A percentile compares a stretch with the other conserved stretches of the same genome.
These are phyloP conservation scores for Cydia strobilella DNA, from an alignment of 1,140 invertebrate species.

Conservation along the genomic window DNA sequence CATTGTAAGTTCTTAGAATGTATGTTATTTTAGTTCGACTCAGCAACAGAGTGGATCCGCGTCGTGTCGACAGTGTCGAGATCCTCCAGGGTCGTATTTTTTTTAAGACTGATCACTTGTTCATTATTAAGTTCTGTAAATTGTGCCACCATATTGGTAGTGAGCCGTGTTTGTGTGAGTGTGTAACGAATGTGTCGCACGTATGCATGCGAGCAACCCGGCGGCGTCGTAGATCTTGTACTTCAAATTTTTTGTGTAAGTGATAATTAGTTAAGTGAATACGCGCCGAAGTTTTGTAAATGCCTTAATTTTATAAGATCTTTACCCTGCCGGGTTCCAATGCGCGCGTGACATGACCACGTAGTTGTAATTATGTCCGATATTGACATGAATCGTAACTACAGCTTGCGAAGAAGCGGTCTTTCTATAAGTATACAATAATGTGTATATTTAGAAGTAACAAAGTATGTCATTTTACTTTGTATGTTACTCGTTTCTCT, in stretches of 20 bases:
- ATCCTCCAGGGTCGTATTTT: slow-evolving; percentile 59
- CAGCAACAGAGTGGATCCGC: slow-evolving; percentile 68
- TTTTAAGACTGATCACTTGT: slow-evolving; percentile 79
- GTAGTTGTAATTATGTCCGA: slow-evolving; percentile 1
- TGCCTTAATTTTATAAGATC: neutral
- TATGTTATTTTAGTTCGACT: slow-evolving; percentile 68
- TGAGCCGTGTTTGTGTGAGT: slow-evolving; percentile 60
- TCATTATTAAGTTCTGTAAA: slow-evolving; percentile 77
- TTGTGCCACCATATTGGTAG: slow-evolving; percentile 68
- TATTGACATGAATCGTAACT: slow-evolving; percentile 24
- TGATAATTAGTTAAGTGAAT: slow-evolving; percentile 21
- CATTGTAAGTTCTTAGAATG: slow-evolving; percentile 55
- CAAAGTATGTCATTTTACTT: neutral
- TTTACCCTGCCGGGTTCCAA: neutral
- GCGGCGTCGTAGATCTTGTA: slow-evolving; percentile 13
- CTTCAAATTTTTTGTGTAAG: slow-evolving; percentile 15
- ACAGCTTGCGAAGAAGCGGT: neutral
- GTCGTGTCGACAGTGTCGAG: slow-evolving; percentile 57
- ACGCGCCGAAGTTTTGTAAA: slow-evolving; percentile 13
- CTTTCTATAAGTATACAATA: neutral
- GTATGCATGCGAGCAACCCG: slow-evolving; percentile 38
- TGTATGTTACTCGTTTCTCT: neutral
- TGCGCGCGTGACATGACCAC: neutral
- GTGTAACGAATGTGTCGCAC: slow-evolving; percentile 61
- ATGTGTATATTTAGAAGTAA: neutral